Base-by-base conservation (phyloP, 2,888 invertebrate genomes). In the Candidula unifasciata region DNA sequence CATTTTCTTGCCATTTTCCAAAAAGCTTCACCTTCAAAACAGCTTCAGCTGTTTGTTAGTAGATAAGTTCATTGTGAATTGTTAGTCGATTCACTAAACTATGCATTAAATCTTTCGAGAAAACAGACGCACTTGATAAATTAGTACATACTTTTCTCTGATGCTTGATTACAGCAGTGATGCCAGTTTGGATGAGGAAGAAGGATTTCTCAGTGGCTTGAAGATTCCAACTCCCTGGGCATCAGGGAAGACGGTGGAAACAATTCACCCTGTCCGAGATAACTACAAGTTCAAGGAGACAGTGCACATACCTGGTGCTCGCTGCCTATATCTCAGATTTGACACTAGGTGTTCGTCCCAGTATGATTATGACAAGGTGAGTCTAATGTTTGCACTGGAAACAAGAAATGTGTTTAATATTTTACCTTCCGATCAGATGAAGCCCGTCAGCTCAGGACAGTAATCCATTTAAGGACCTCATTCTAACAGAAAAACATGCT, bases 321-420 rank as follows among this genome's bases (percentile, higher is more conserved):
- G 93, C 30, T 93, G 93, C 86, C 90, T 94, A 73, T 93, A 92
- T 82, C 89, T 94, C 21, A 90, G 93, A 60, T 93, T 94, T 89
- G 93, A 93, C 82, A 89, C 92, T 0, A 87, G 93, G 37, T 93
- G 93, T 87, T 92, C 94, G n/a, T 93, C 93, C 21, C 93, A 94
- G 88, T 93, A 94, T 88, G 94, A 94, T 87, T 94, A 94, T 89
- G 94, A 94, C 87, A 93, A 93, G 91, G 93, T 93, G 82, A 82
- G 74, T 82, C n/a, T 60, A 13, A 24, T 37, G 21, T 21, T n/a
- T 21, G 21, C 27, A 71, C 27, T 21, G 8, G 10, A n/a, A 24
- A n/a, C 21, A 13, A 60, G 21, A 60, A 21, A 5, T n/a, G 60
- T 18, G 18, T 60, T 60, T 21, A 5, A n/a, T 24, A 16, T 60